Percentiles rank a stretch among this genome's conserved stretches.
These are phyloP conservation scores for Cheilinus undulatus DNA, from an alignment of 2,113 vertebrate species.

Conservation along the genomic window DNA sequence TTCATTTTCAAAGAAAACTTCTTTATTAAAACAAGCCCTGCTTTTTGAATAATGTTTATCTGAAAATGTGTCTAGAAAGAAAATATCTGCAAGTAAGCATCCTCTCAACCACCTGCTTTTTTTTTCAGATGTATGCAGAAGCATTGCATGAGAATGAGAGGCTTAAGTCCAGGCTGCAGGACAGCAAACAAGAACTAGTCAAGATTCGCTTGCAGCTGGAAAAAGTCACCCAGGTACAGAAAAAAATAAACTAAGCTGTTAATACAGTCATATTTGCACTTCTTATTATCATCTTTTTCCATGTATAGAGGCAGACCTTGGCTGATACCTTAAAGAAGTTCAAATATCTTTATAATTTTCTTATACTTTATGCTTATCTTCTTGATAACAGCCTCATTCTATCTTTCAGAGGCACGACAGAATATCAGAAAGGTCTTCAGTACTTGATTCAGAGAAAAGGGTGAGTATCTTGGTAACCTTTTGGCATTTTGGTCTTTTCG, in stretches of 20 bases:
- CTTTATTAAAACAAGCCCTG: too few relatives aligned
- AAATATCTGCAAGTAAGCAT: too few relatives aligned
- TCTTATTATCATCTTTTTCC: neutral
- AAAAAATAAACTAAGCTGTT: neutral
- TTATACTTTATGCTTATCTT: neutral
- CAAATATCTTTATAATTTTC: neutral
- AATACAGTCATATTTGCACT: too few relatives aligned
- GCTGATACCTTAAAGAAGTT: neutral
- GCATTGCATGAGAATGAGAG: constrained; percentile 95
- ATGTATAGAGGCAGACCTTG: too few relatives aligned
- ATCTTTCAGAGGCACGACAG: constrained; percentile 91
- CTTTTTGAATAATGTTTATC: too few relatives aligned
- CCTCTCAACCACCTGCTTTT: neutral
- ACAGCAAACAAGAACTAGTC: constrained; percentile 91
- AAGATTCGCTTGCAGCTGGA: constrained; percentile 92
- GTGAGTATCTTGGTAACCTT: constrained; percentile 76
- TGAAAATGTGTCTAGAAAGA: too few relatives aligned
- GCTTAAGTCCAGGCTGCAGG: constrained; percentile 92
- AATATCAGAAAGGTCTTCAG: constrained; percentile 89
- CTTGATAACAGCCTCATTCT: constrained; percentile 36
- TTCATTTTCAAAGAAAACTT: too few relatives aligned
- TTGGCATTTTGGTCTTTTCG: constrained; percentile 19
- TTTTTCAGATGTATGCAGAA: constrained; percentile 90
- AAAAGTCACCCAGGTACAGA: constrained; percentile 89
- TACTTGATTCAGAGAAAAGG: constrained; percentile 92